These are phyloP conservation scores for Phacellophora camtschatica DNA, from an alignment of 30 jellyfish, hydroid and myxozoan species.

Conservation along the genomic window DNA sequence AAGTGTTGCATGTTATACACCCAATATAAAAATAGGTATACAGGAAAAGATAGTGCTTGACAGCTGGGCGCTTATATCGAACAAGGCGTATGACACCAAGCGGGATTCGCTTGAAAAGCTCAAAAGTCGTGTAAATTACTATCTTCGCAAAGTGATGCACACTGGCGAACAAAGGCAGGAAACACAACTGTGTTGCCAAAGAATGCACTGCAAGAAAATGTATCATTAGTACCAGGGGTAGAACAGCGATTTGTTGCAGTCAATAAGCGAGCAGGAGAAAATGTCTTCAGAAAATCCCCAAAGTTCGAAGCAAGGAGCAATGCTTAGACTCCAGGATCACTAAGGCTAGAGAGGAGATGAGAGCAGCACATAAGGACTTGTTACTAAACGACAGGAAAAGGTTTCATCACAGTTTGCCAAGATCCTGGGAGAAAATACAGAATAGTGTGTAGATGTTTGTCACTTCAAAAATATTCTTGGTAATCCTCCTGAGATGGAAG, in stretches of 20 bases:
- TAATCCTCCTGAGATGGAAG: too few relatives aligned
- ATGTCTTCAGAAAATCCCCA: too few relatives aligned
- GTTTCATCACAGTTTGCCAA: too few relatives aligned
- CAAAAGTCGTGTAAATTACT: not conserved
- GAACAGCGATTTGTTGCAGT: not conserved
- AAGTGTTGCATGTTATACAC: constrained; percentile 38
- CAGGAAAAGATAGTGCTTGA: constrained; percentile 14
- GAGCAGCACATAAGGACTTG: too few relatives aligned
- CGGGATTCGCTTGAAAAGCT: constrained; percentile 4
- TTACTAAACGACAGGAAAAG: too few relatives aligned
- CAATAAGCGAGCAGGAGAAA: too few relatives aligned
- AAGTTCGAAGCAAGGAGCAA: too few relatives aligned
- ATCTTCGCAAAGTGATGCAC: constrained; percentile 5
- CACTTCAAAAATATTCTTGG: too few relatives aligned
- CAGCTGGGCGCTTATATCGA: not conserved
- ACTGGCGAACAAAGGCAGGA: constrained; percentile 25
- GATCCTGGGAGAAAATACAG: too few relatives aligned
- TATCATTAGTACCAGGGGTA: constrained; percentile 3
- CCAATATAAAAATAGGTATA: constrained; percentile 21
- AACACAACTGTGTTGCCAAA: not conserved
- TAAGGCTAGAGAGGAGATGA: too few relatives aligned
- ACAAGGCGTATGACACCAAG: not conserved
- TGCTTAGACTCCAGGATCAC: too few relatives aligned
- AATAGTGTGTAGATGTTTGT: too few relatives aligned
- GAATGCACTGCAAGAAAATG: not conserved